These are phyloP conservation scores for Carabus problematicus DNA, from an alignment of 2,888 invertebrate genomes.

Conservation along the genomic window DNA sequence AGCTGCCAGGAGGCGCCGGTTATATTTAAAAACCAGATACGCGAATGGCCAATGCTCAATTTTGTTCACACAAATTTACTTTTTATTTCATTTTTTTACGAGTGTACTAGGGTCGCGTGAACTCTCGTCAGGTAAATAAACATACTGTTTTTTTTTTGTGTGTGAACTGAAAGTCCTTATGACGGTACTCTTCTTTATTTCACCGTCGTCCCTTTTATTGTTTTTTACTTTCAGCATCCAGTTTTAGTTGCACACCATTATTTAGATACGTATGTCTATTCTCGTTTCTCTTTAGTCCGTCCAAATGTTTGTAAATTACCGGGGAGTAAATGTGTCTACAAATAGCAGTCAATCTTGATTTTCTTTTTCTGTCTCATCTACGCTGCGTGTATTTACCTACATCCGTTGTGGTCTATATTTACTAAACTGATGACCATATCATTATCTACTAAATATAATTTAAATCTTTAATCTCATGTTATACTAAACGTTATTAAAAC, in stretches of 20 bases:
- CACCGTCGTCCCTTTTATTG: neutral
- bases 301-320: conserved; percentile 15
- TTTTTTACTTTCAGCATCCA: conserved; percentile 25
- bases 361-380: too few species aligned
- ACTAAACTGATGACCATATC: too few species aligned
- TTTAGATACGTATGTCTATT: conserved; percentile 12
- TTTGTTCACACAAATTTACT: conserved; percentile 29
- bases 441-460: too few species aligned
- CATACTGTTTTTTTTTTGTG: conserved; percentile 38
- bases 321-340: conserved; percentile 10
- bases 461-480: too few species aligned
- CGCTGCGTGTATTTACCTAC: too few species aligned
- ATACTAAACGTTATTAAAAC: too few species aligned
- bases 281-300: conserved; percentile 9
- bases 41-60: conserved; percentile 29
- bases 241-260: conserved; percentile 19
- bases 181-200: conserved; percentile 17
- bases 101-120: conserved; percentile 18
- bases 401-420: too few species aligned
- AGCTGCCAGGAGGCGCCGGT: neutral
- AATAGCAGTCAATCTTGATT: too few species aligned
- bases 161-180: conserved; percentile 29
- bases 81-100: conserved; percentile 34
- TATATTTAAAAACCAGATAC: conserved; percentile 20
- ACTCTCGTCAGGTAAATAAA: conserved; percentile 37